Evolutionary conservation across 2,113 vertebrate species (phyloP).

Genomic region (Gallinago jamesoni): DNA sequence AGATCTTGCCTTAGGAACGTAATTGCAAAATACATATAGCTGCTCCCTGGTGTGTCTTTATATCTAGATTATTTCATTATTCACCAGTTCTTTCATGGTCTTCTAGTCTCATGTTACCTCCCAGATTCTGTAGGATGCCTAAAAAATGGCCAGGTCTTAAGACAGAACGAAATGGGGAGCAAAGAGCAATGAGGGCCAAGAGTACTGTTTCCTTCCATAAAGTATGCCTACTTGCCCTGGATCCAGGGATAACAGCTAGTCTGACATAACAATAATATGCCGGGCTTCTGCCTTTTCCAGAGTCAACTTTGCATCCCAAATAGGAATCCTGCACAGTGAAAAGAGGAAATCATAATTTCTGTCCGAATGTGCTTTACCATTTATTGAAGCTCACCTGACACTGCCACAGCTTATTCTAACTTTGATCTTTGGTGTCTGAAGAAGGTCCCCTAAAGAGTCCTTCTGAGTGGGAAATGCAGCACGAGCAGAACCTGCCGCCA

Average conservation of each 20-base stretch:
- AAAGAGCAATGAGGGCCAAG: background rate
- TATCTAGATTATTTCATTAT: background rate
- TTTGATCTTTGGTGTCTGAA: background rate
- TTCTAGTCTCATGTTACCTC: background rate
- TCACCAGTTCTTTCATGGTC: background rate
- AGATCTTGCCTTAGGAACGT: background rate
- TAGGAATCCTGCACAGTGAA: background rate
- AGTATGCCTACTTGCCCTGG: background rate
- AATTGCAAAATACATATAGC: background rate
- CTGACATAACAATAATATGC: background rate
- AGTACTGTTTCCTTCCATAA: background rate
- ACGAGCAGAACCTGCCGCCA: background rate
- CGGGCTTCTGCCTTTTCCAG: background rate
- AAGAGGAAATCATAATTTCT: slow-evolving; percentile 35
- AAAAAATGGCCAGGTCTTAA: background rate
- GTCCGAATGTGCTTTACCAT: background rate
- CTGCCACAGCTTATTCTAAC: background rate
- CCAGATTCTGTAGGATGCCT: background rate
- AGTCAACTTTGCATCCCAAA: background rate
- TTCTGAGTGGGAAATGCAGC: background rate
- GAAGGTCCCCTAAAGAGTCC: background rate
- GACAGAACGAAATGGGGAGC: background rate
- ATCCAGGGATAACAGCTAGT: background rate
- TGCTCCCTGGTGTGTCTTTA: background rate
- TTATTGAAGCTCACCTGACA: background rate